A percentile compares a stretch with the other conserved stretches of the same genome.
Conservation (phyloP, 2,888 invertebrate genomes). For the Pristionchus maxplancki region DNA sequence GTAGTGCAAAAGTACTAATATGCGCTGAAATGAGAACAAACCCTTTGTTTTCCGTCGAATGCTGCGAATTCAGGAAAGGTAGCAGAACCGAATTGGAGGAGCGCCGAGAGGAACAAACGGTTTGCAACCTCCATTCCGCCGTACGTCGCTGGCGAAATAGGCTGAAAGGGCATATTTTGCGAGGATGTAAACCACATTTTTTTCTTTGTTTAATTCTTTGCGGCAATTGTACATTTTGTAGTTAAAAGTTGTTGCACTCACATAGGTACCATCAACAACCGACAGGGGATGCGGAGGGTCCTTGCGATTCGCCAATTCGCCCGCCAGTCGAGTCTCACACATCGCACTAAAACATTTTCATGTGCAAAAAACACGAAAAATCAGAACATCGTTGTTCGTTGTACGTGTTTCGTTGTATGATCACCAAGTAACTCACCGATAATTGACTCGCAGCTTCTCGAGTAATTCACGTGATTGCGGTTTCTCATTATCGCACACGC, state of each 20-base stretch:
- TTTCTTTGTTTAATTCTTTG: too few relatives aligned
- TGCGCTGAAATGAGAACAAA: not conserved
- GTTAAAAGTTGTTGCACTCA: not conserved
- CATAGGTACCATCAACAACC: not conserved
- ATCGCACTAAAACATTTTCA: not conserved
- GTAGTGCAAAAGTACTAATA: not conserved
- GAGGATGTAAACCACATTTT: too few relatives aligned
- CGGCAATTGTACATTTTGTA: too few relatives aligned
- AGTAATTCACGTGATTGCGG: not conserved
- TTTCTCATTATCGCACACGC: not conserved
- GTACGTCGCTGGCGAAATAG: not conserved
- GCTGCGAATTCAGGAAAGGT: not conserved
- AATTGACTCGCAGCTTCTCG: not conserved
- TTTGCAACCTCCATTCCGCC: not conserved
- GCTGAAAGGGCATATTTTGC: too few relatives aligned
- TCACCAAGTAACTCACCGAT: too few relatives aligned
- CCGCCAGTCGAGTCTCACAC: slow-evolving; percentile 23
- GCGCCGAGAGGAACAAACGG: not conserved
- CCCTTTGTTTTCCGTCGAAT: not conserved
- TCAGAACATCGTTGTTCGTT: too few relatives aligned
- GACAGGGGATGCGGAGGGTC: not conserved
- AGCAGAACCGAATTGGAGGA: not conserved
- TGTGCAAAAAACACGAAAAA: too few relatives aligned
- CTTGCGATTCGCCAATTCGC: not conserved
- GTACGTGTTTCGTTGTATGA: too few relatives aligned